A percentile compares a stretch with the other conserved stretches of the same genome.
phyloP scores from a whole-genome alignment of 2,888 invertebrate genomes.

The Drosophila mettleri region DNA sequence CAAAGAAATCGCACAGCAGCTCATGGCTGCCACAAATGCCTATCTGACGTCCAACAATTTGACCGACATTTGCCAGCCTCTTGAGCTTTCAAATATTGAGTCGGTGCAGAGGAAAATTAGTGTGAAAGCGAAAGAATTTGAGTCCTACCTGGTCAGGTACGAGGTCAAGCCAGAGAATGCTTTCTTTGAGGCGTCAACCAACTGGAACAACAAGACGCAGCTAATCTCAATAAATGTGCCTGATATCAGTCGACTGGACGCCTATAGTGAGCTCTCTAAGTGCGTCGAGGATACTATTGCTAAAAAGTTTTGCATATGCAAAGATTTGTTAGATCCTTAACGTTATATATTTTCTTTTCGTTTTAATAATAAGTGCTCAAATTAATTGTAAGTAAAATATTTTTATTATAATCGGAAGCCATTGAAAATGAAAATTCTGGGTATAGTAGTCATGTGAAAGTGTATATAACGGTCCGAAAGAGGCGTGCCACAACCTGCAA shows the following conservation, averaged over 20 bases:
- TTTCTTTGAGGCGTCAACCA: conserved; percentile 33
- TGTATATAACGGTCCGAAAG: no score
- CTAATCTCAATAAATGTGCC: conserved; percentile 33
- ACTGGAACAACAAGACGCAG: conserved; percentile 27
- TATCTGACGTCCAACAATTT: conserved; percentile 59
- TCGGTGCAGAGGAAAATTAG: conserved; percentile 33
- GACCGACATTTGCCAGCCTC: conserved; percentile 50
- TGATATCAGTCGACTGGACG: conserved; percentile 48
- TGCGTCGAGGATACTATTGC: conserved; percentile 58
- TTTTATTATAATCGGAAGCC: neutral
- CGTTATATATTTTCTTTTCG: no score
- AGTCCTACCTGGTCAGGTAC: conserved; percentile 37
- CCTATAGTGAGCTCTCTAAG: conserved; percentile 18
- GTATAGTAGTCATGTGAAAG: no score
- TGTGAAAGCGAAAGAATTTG: neutral
- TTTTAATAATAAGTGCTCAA: neutral
- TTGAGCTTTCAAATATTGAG: conserved; percentile 44
- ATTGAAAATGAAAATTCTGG: no score
- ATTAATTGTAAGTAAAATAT: neutral
- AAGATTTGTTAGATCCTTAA: neutral
- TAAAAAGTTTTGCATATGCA: conserved; percentile 77
- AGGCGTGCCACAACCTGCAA: no score
- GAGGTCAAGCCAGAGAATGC: conserved; percentile 22
- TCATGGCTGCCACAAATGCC: conserved; percentile 66
- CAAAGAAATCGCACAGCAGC: conserved; percentile 34